Evolutionary conservation across 2,113 vertebrate species (phyloP).

Genomic region (Rana temporaria): DNA sequence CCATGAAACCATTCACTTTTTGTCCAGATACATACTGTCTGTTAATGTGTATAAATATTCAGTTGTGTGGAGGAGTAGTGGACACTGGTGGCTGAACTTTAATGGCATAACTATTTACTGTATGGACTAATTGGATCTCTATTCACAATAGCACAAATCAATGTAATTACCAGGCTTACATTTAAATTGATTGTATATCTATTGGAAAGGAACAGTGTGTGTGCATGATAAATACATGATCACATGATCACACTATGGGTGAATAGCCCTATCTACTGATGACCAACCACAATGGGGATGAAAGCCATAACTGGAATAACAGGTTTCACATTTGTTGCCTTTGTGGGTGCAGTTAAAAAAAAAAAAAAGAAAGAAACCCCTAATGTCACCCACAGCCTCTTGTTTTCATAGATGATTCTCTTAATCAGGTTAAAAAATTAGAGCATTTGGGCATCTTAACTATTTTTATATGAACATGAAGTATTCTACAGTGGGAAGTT

Average conservation of each 20-base stretch:
- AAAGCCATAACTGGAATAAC: slow-evolving; percentile 56
- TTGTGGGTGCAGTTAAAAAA: slow-evolving; percentile 26
- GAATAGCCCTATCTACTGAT: slow-evolving; percentile 2
- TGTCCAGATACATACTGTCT: background rate
- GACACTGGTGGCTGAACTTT: background rate
- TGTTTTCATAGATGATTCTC: background rate
- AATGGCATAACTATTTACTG: slow-evolving; percentile 1
- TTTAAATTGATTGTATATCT: background rate
- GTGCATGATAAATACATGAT: slow-evolving; percentile 8
- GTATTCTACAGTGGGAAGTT: slow-evolving; percentile 2
- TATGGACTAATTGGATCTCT: slow-evolving; percentile 6
- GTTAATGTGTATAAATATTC: slow-evolving; percentile 1
- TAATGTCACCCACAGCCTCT: slow-evolving; percentile 6
- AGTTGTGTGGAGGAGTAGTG: background rate
- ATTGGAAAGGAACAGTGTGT: background rate
- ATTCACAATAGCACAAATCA: slow-evolving; percentile 35
- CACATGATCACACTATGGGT: background rate
- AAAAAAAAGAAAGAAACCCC: background rate
- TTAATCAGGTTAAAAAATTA: slow-evolving; percentile 32
- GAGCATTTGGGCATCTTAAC: slow-evolving; percentile 16
- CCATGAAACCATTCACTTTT: background rate
- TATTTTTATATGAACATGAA: slow-evolving; percentile 48
- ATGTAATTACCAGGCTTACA: background rate
- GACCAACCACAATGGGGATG: slow-evolving; percentile 11
- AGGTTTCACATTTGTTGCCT: slow-evolving; percentile 52